Base-by-base conservation (phyloP, 2,797 vertebrate species). In the Morus bassanus region DNA sequence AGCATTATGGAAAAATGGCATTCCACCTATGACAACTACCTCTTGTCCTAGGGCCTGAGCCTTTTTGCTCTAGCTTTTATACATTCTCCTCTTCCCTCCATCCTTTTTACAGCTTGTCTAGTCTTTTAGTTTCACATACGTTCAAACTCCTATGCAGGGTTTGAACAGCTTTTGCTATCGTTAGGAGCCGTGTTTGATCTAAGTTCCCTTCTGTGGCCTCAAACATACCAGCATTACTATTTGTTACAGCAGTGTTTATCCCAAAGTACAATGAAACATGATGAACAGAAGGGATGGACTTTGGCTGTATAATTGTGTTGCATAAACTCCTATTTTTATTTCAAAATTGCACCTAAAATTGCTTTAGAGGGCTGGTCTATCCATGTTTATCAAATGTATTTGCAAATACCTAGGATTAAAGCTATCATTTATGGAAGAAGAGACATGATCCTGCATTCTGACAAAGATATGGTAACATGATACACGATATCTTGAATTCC, bases 31-130 rank as follows among this genome's bases (percentile, higher is more conserved):
- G 22, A 70, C 16, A 53, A n/a, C 39, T 64, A 24, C 7, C 50
- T 81, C 7, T 31, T 46, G 18, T 73, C 33, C 9, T 56, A 30
- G 7, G 27, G 57, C 28, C 9, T 60, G 13, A 83, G 24, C 30
- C 18, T 27, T 41, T 6, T 50, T 79, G 9, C 51, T 60, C 18
- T 70, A 18, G n/a, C 16, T 72, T 82, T 28, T 70, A 24, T 7
- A 39, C 10, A 4, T 77, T 65, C 8, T 5, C 19, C 8, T 54
- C 6, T 59, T 57, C 7, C 9, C 6, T 67, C 13, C 6, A 0
- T 51, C 18, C 23, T 45, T 81, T 68, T 74, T 65, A 35, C 3
- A 61, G 6, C 33, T 69, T 68, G 22, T 33, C 8, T 73, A n/a
- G 39, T 64, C 13, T 56, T 60, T 19, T 41, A 27, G 6, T 76